Conservation (phyloP, 2,113 vertebrate genomes). For the Morone saxatilis region DNA sequence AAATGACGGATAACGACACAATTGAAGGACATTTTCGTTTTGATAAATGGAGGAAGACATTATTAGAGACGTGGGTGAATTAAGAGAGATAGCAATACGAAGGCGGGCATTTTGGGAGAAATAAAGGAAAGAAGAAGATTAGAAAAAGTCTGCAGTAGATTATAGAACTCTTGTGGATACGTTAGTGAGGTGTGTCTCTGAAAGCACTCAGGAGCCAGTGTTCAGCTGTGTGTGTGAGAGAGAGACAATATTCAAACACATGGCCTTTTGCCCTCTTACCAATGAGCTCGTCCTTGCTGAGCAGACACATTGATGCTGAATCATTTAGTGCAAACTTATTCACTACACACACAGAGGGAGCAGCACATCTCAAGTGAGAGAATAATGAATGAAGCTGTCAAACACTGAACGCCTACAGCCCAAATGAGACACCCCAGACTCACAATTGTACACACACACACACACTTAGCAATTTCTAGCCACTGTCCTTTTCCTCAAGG, state of each 20-base stretch:
- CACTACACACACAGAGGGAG: constrained; percentile 7
- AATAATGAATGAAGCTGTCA: constrained; percentile 51
- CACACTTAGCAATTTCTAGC: background rate
- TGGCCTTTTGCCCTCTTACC: constrained; percentile 34
- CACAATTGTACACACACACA: background rate
- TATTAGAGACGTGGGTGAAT: background rate
- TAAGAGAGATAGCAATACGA: background rate
- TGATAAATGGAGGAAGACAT: constrained; percentile 2
- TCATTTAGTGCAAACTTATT: constrained; percentile 58
- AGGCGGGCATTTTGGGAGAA: background rate
- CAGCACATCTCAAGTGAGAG: constrained; percentile 1
- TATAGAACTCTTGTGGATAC: constrained; percentile 5
- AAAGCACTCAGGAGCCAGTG: constrained; percentile 29
- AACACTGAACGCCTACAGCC: constrained; percentile 16
- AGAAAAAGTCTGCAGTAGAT: constrained; percentile 14
- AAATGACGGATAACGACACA: background rate
- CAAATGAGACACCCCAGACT: constrained; percentile 35
- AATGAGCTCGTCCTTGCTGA: constrained; percentile 14
- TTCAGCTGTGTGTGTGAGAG: constrained; percentile 30
- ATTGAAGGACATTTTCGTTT: background rate
- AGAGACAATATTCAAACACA: constrained; percentile 22
- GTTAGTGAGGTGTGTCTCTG: constrained; percentile 43
- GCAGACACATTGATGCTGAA: constrained; percentile 58
- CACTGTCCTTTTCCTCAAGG: background rate
- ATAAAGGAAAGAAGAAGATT: background rate